Percentiles rank a stretch among this genome's conserved stretches.
Conservation (phyloP, 1,140 invertebrate genomes). For the Luehdorfia chinensis region DNA sequence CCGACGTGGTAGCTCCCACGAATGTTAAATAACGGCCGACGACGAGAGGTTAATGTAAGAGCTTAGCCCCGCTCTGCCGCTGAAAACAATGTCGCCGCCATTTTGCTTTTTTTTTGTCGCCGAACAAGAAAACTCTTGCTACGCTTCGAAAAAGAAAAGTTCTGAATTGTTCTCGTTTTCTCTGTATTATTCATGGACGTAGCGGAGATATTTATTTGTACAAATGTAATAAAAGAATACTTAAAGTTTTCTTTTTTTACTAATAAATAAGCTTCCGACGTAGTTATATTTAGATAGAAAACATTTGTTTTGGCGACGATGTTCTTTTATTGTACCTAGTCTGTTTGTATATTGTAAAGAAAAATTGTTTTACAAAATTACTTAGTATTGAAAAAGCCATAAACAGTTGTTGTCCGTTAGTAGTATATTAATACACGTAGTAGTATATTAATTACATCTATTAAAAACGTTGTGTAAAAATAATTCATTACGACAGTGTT, state of each 20-base stretch:
- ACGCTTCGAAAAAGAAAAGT: conserved; percentile 19
- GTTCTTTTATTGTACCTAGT: too few species aligned
- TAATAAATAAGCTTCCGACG: conserved; percentile 5
- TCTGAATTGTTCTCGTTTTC: conserved; percentile 12
- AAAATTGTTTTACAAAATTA: too few species aligned
- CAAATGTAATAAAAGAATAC: neutral
- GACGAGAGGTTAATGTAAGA: conserved; percentile 59
- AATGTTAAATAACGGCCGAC: conserved; percentile 54
- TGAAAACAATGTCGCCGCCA: conserved; percentile 46
- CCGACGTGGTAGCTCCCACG: conserved; percentile 24
- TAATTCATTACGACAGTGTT: too few species aligned
- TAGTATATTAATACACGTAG: too few species aligned
- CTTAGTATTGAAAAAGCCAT: too few species aligned
- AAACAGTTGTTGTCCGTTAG: too few species aligned
- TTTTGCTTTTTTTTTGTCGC: conserved; percentile 38
- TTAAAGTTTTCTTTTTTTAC: neutral
- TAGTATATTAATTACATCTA: too few species aligned
- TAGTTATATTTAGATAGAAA: neutral
- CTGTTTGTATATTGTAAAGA: too few species aligned
- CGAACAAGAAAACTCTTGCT: conserved; percentile 31
- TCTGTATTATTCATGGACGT: neutral
- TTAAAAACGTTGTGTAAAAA: too few species aligned
- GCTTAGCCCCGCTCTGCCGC: conserved; percentile 45
- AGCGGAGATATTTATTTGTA: conserved; percentile 12
- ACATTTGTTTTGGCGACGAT: neutral